These are phyloP conservation scores for Zoanthus gigantus DNA, from an alignment of 92 coral and sea anemone species.

Conservation along the genomic window DNA sequence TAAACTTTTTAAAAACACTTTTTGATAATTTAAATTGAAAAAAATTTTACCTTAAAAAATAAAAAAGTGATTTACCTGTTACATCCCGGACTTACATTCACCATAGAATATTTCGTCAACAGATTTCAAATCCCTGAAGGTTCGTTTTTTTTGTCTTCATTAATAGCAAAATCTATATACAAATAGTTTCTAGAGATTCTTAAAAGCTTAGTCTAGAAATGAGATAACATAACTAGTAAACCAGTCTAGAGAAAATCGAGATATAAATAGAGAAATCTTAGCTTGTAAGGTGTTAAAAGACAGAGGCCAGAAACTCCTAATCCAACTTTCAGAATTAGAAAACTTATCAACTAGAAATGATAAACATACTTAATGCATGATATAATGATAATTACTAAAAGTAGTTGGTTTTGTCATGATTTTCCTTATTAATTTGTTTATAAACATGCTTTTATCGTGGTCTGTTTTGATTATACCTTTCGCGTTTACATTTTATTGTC, in stretches of 20 bases:
- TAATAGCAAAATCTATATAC: not conserved
- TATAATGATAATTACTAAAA: not conserved
- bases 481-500: not conserved
- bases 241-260: too few relatives aligned
- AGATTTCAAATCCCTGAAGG: not conserved
- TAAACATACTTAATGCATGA: not conserved
- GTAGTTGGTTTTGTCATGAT: not conserved
- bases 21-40: not conserved
- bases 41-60: not conserved
- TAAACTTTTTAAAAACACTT: too few relatives aligned
- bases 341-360: not conserved
- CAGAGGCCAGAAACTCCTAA: not conserved
- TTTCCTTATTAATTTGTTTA: not conserved
- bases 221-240: not conserved
- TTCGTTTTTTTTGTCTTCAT: not conserved
- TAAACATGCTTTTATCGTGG: not conserved
- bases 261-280: too few relatives aligned
- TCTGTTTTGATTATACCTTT: not conserved
- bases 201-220: not conserved
- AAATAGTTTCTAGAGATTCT: not conserved
- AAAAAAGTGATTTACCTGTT: not conserved
- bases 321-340: too few relatives aligned
- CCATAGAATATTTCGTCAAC: not conserved
- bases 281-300: not conserved
- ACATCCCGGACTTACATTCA: not conserved